A percentile compares a stretch with the other conserved stretches of the same genome.
Conservation (phyloP, 2,888 invertebrate genomes). For the Doris montereyensis region DNA sequence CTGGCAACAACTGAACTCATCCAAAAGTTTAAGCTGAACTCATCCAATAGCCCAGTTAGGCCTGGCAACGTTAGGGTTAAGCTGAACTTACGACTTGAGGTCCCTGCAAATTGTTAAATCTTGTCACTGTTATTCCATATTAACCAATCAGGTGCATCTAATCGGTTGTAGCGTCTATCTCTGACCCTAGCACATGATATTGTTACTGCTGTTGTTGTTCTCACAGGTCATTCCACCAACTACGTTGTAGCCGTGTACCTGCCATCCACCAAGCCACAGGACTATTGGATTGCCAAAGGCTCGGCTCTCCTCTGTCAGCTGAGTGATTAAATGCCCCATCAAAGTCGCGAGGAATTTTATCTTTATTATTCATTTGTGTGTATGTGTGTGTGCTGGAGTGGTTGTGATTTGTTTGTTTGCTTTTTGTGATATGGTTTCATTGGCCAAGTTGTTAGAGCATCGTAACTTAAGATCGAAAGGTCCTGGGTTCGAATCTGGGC, state of each 20-base stretch:
- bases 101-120: too few relatives aligned
- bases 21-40: too few relatives aligned
- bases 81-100: too few relatives aligned
- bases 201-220: not conserved
- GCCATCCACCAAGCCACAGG: constrained; percentile 77
- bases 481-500: too few relatives aligned
- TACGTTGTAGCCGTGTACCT: constrained; percentile 72
- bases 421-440: not conserved
- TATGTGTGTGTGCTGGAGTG: not conserved
- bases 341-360: too few relatives aligned
- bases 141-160: too few relatives aligned
- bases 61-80: too few relatives aligned
- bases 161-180: too few relatives aligned
- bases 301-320: constrained; percentile 90
- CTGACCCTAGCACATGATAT: too few relatives aligned
- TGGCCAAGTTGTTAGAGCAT: not conserved
- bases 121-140: too few relatives aligned
- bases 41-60: too few relatives aligned
- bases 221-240: constrained; percentile 73
- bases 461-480: not conserved
- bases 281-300: constrained; percentile 91
- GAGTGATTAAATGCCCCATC: constrained; percentile 66
- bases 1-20: too few relatives aligned
- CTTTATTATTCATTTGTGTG: not conserved
- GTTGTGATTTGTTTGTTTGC: not conserved